Conservation (phyloP, 2,113 vertebrate species). For the Cercocebus atys region DNA sequence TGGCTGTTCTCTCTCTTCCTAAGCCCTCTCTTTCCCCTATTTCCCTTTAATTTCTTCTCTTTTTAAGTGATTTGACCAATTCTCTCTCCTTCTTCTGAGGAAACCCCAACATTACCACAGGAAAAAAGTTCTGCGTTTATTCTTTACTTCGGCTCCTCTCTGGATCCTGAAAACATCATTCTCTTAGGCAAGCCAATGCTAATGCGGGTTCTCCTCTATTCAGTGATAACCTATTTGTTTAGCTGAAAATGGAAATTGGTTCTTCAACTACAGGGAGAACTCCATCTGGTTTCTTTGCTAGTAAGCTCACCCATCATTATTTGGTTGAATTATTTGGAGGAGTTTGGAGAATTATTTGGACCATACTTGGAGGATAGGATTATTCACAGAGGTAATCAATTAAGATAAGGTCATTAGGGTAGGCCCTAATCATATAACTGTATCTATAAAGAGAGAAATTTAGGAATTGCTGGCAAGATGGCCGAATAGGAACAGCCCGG, state of each 20-base stretch:
- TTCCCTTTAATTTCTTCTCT: not conserved
- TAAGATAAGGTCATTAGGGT: not conserved
- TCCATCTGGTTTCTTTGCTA: not conserved
- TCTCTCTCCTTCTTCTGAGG: not conserved
- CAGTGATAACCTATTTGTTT: not conserved
- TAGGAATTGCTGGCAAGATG: too few species aligned
- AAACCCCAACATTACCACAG: not conserved
- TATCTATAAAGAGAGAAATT: not conserved
- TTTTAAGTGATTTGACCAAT: not conserved
- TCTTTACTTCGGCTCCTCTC: not conserved
- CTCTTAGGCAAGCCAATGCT: not conserved
- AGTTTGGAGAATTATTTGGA: not conserved
- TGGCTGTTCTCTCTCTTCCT: not conserved
- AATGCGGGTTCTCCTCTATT: not conserved
- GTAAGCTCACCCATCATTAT: not conserved
- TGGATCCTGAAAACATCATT: not conserved
- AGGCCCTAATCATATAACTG: not conserved
- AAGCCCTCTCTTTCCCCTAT: accelerated
- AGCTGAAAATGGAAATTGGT: not conserved
- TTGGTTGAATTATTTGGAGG: not conserved
- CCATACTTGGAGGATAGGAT: too few species aligned
- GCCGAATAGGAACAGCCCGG: too few species aligned
- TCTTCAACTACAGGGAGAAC: not conserved
- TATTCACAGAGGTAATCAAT: not conserved
- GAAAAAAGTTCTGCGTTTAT: not conserved